These are phyloP conservation scores for Cettia cetti DNA, from an alignment of 2,113 vertebrate species.

Conservation along the genomic window DNA sequence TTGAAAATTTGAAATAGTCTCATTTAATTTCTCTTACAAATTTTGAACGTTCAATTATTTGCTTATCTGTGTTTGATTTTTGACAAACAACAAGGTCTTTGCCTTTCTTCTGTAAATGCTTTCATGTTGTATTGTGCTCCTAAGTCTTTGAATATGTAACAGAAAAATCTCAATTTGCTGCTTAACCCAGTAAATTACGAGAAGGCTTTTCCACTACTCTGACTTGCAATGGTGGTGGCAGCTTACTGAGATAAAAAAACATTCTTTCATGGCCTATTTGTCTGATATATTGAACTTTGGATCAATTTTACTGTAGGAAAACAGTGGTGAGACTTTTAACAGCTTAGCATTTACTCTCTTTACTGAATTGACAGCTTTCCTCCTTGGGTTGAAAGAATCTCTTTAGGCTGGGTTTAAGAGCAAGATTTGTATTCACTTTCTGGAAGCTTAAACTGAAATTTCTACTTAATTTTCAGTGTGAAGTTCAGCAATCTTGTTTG, in stretches of 20 bases:
- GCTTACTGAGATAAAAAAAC: background rate
- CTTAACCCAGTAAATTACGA: background rate
- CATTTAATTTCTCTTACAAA: background rate
- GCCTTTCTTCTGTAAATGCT: background rate
- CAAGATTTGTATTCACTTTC: background rate
- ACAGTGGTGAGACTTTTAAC: background rate
- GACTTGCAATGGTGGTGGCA: background rate
- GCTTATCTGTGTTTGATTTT: background rate
- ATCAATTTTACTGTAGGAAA: background rate
- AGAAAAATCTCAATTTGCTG: background rate
- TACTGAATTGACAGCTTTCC: background rate
- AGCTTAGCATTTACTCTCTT: background rate
- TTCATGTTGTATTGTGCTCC: background rate
- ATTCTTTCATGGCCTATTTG: background rate
- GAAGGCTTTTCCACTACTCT: background rate
- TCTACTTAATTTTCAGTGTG: background rate
- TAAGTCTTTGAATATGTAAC: background rate
- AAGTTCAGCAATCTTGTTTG: background rate
- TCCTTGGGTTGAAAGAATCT: background rate
- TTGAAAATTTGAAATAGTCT: background rate
- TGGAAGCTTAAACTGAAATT: background rate
- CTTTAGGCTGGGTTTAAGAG: background rate
- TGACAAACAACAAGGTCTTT: background rate
- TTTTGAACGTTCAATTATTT: background rate
- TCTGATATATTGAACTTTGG: background rate